phyloP scores from a whole-genome alignment of 2,797 vertebrate genomes.

The Pseudomugil tenellus region DNA sequence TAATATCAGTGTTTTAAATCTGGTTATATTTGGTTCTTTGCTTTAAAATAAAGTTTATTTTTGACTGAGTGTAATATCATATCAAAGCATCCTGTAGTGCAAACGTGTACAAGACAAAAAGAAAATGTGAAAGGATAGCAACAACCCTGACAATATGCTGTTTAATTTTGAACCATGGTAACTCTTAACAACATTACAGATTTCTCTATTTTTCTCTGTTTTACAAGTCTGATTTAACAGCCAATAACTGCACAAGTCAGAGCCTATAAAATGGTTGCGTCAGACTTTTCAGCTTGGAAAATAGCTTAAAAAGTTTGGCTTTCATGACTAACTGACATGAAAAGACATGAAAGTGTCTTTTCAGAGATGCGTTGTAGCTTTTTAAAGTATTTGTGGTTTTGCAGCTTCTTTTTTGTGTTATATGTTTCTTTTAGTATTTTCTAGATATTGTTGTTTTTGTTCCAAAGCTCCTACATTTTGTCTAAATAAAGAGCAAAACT shows the following conservation, averaged over 20 bases:
- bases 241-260: conserved; percentile 25
- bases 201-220: conserved; percentile 37
- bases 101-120: conserved; percentile 3
- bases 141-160: neutral
- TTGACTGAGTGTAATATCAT: neutral
- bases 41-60: no score
- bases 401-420: conserved; percentile 6
- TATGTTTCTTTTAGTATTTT: neutral
- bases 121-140: neutral
- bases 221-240: conserved; percentile 29
- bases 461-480: neutral
- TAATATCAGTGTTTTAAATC: no score
- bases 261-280: conserved; percentile 32
- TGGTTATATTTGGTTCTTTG: no score
- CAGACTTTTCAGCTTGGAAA: conserved; percentile 18
- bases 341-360: conserved; percentile 18
- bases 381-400: conserved; percentile 12
- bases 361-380: neutral
- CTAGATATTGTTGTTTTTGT: neutral
- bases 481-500: neutral
- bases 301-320: neutral
- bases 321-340: conserved; percentile 5
- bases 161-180: conserved; percentile 23
- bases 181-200: conserved; percentile 19
- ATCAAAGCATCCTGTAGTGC: neutral